phyloP scores from a whole-genome alignment of 2,888 invertebrate species.

The Dione vanillae region DNA sequence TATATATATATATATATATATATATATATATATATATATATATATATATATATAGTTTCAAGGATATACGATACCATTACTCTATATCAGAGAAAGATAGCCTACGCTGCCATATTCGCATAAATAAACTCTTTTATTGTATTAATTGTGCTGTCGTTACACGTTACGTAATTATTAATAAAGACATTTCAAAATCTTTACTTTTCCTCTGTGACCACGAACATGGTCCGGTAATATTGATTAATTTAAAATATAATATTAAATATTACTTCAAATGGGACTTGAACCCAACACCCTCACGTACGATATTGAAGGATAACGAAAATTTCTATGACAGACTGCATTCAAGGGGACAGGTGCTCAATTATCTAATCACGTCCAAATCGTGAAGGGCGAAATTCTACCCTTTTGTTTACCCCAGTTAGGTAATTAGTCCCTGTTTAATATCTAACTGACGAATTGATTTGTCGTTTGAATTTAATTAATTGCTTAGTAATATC shows the following conservation, averaged over 20 bases:
- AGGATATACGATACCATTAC: no score
- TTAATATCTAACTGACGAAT: slow-evolving; percentile 50
- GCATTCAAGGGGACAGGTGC: slow-evolving; percentile 55
- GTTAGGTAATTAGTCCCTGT: slow-evolving; percentile 53
- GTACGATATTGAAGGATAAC: neutral
- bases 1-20: no score
- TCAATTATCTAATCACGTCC: slow-evolving; percentile 67
- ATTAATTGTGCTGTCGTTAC: no score
- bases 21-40: no score
- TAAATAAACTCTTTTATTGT: no score
- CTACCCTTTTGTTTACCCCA: slow-evolving; percentile 60
- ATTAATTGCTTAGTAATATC: slow-evolving; percentile 45
- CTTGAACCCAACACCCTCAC: neutral
- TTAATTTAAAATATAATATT: neutral
- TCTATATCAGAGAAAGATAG: no score
- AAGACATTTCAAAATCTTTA: no score
- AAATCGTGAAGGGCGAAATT: slow-evolving; percentile 61
- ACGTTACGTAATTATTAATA: no score
- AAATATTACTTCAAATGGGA: neutral
- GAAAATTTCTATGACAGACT: slow-evolving; percentile 43
- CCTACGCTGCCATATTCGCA: no score
- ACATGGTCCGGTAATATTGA: no score
- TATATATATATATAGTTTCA: no score
- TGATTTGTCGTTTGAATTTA: slow-evolving; percentile 50
- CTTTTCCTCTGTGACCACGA: no score